A percentile compares a stretch with the other conserved stretches of the same genome.
These are phyloP conservation scores for Bubalus kerabau DNA, from an alignment of 2,113 vertebrate genomes.

Conservation along the genomic window DNA sequence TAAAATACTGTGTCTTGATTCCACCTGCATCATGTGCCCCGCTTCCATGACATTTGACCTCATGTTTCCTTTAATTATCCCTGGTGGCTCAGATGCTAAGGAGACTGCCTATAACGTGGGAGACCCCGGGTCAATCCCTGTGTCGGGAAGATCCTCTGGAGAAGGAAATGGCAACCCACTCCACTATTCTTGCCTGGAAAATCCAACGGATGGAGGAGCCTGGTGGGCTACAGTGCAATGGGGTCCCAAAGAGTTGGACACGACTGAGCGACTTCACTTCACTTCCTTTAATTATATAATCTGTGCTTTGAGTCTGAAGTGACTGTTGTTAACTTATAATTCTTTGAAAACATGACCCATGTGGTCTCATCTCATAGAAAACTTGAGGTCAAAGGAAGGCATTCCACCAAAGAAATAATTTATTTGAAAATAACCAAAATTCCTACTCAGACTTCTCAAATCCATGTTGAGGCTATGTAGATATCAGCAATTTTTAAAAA, in stretches of 20 bases:
- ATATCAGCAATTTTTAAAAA: not conserved
- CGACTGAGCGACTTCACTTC: too few species aligned
- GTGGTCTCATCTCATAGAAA: not conserved
- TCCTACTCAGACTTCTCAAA: not conserved
- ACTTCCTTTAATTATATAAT: not conserved
- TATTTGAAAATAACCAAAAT: not conserved
- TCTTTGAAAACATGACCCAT: not conserved
- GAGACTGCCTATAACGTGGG: too few species aligned
- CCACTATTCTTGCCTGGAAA: too few species aligned
- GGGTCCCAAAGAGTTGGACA: too few species aligned
- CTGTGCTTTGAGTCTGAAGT: not conserved
- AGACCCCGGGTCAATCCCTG: too few species aligned
- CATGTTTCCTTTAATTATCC: not conserved
- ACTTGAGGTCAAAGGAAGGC: not conserved
- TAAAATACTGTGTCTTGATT: not conserved
- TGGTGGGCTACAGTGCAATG: too few species aligned
- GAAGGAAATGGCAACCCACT: too few species aligned
- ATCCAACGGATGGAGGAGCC: too few species aligned
- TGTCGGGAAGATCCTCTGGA: too few species aligned
- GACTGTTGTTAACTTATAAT: not conserved
- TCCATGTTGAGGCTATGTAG: accelerated
- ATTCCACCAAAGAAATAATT: too few species aligned
- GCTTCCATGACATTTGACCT: not conserved
- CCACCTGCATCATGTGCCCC: not conserved
- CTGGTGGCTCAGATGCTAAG: too few species aligned